Evolutionary conservation across 2,888 invertebrate genomes (phyloP), one percentile per base, ranked within the genome.

Genomic region (Rhagium mordax): DNA sequence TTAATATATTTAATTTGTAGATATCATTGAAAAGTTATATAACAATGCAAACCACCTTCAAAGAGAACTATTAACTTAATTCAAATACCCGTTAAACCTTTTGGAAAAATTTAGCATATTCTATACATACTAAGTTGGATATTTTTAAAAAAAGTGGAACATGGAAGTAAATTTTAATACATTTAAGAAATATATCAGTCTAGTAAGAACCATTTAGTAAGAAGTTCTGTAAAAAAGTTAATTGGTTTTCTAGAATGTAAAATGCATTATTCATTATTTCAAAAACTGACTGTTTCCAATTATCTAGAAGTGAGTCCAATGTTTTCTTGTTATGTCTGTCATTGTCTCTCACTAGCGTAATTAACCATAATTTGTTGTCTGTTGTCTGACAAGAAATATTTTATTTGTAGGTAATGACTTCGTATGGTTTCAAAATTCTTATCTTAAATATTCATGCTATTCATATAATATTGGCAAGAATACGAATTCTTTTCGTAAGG

Each of bases 71-170:
- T 24, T 24, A 24, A 24, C 6, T 41, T 41, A 13, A n/a, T 41
- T 41, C n/a, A 41, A 41, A 24, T 27, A 27, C 16, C 27, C 27
- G 15, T 15, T 0, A 57, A 57, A n/a, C n/a, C n/a, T n/a, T n/a
- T 27, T 15, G 8, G 27, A 27, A 7, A 57, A 27, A 15, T 57
- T 57, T 57, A 27, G 27, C 15, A 57, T 57, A 57, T 57, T 57
- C 55, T 57, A 57, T 57, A 57, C 55, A 57, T 57, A 57, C 8
- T 7, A 27, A 57, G 27, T 55, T 57, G 27, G 13, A 21, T n/a
- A 13, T 24, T 53, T 53, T 0, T 13, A 21, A 21, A 53, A 53
- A 21, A 53, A 21, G 20, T 20, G 21, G 8, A 53, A 53, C 20
- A 5, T 8, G 6, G 21, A 24, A 53, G 3, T 4, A 10, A 13